Percentiles rank a stretch among this genome's conserved stretches.
Evolutionary conservation across 2,797 vertebrate species (phyloP).

Genomic region (Anguilla marmorata): DNA sequence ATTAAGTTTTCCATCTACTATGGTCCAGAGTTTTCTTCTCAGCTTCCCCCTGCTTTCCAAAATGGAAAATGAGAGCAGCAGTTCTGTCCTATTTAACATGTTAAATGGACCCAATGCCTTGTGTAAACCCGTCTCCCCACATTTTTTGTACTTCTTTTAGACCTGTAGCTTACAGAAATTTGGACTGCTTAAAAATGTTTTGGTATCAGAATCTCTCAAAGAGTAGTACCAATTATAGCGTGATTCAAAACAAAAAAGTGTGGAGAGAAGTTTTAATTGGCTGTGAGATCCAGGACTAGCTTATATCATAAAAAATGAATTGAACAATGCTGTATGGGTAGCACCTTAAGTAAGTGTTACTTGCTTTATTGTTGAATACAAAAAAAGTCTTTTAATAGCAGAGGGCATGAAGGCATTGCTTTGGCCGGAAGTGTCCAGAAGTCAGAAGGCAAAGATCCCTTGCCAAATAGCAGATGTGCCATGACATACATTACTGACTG

Average conservation of each 20-base stretch:
- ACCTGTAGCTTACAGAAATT: neutral
- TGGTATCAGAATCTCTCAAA: neutral
- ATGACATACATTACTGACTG: neutral
- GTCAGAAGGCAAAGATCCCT: neutral
- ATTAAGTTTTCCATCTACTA: neutral
- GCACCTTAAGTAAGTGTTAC: neutral
- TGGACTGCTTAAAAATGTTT: neutral
- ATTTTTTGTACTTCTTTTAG: neutral
- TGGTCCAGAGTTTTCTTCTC: neutral
- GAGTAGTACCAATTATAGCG: neutral
- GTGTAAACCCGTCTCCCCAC: neutral
- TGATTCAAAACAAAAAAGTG: neutral
- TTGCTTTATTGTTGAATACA: neutral
- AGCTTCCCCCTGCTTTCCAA: neutral
- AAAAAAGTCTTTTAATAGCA: neutral
- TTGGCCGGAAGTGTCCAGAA: neutral
- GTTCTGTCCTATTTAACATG: neutral
- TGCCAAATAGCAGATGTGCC: neutral
- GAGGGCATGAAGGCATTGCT: neutral
- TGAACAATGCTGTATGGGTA: neutral
- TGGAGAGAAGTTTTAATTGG: neutral
- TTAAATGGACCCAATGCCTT: neutral
- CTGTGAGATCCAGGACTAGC: neutral
- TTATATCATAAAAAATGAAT: neutral
- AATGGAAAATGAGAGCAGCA: neutral